Conservation (phyloP, 2,113 vertebrate species). For the Bostrychus sinensis region DNA sequence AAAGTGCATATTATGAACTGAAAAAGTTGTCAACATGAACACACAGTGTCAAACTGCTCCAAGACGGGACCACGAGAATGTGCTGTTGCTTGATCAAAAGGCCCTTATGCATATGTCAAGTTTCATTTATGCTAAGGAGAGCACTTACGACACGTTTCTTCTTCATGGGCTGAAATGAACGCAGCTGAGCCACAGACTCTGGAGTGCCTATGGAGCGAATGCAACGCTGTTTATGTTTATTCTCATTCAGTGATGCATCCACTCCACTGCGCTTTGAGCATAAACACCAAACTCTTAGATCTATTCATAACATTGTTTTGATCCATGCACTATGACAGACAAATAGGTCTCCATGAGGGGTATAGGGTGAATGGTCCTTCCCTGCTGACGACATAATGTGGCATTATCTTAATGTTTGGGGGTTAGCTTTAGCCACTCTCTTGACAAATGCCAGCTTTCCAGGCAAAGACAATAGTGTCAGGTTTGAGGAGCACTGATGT, state of each 20-base stretch:
- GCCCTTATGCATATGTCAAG: constrained; percentile 19
- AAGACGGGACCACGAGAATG: constrained; percentile 22
- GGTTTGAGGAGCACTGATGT: constrained; percentile 55
- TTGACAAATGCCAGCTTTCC: constrained; percentile 60
- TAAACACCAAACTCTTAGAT: constrained; percentile 38
- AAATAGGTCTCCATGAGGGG: constrained; percentile 33
- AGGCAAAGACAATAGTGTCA: constrained; percentile 60
- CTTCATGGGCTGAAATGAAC: constrained; percentile 14
- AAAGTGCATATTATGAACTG: constrained; percentile 1
- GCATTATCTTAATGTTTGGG: constrained; percentile 40
- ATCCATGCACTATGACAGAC: constrained; percentile 41
- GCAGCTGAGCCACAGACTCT: constrained; percentile 6
- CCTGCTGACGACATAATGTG: constrained; percentile 39
- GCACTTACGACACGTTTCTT: constrained; percentile 4
- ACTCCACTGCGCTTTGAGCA: constrained; percentile 31
- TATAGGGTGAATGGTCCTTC: constrained; percentile 16
- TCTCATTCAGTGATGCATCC: constrained; percentile 34
- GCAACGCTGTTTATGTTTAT: constrained; percentile 52
- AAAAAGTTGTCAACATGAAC: constrained; percentile 8
- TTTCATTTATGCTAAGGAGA: constrained; percentile 23
- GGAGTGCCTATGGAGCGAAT: constrained; percentile 26
- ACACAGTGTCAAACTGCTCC: not conserved
- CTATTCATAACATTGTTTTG: constrained; percentile 45
- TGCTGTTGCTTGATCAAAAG: constrained; percentile 47
- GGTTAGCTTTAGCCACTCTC: constrained; percentile 39